Evolutionary conservation across 2,888 invertebrate genomes (phyloP), one percentile per base, ranked within the genome.

Genomic region (Cataglyphis altisquamis): DNA sequence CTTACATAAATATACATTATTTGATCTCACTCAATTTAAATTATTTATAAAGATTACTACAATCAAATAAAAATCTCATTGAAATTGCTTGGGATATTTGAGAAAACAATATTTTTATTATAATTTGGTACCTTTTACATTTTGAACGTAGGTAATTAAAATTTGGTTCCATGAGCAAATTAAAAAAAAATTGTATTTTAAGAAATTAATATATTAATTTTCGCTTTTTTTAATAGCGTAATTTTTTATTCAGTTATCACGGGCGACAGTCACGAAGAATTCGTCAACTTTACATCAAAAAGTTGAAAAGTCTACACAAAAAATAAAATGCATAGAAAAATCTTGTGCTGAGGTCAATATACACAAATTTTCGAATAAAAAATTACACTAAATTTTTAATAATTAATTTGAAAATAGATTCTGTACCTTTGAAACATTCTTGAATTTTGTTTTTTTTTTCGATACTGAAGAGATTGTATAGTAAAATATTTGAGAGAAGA

Each of bases 241-340:
- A 62, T 62, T 3, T 36, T 57, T 80, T n/a, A 36, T 18, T 12
- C 21, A 10, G 45, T 60, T 39, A 36, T 66, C 36, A 70, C 9
- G 8, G 25, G 21, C 29, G 25, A 3, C 21, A 36, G 12, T 62
- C 18, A 63, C 80, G 83, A 85, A 78, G 85, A 85, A 66, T 84
- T 84, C 66, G 45, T 60, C 68, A 82, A 21, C 60, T 36, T 63
- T 68, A 75, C 60, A 74, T 67, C 68, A 64, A 66, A 45, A 74
- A 82, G 72, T 86, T 77, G 82, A 63, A 73, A 85, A 84, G 57
- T 82, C 41, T 87, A 83, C 75, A 83, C 82, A 85, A 83, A 88
- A 89, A 87, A 84, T 73, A 45, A 87, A 87, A 84, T 70, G 9
- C 67, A 60, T 72, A 45, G 52, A 57, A 75, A 57, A 75, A 66